Evolutionary conservation across 2,888 invertebrate species (phyloP), one percentile per base, ranked within the genome.

Genomic region (Cynaeus angustus): DNA sequence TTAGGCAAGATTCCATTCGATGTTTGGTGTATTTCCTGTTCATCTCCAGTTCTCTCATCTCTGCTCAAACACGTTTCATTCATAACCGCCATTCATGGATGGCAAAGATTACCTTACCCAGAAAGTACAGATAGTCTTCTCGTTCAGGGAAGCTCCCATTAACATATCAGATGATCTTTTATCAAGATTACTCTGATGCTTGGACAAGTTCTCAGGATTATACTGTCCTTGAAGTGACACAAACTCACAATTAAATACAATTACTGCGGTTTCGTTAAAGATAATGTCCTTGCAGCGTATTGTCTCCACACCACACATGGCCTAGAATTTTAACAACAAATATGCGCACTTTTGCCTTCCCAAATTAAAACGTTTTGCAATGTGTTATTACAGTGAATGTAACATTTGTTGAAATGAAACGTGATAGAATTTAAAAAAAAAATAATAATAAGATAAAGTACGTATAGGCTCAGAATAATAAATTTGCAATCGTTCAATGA

Each of bases 401-500:
- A 37, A 58, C 50, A 78, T 80, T 80, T 79, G 77, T 76, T 77
- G 72, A 74, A 46, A 74, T 74, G 72, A 70, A 72, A 80, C 81
- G 81, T 80, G 81, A 74, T 77, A 77, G 80, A 77, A 81, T 81
- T 78, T 75, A 69, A 78, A 79, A 77, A 77, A 76, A 21, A n/a
- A n/a, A n/a, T n/a, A n/a, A 78, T 76, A 76, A 72, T 26, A 74
- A 79, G 80, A 81, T 80, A 80, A 78, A 80, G 77, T 78, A 74
- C 78, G 74, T 75, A 52, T 52, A 69, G 74, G 75, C 76, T 73
- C 66, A 66, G 79, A 82, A 82, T 82, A 81, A 78, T 75, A 80
- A 82, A 81, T 80, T 79, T 76, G 80, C 80, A 76, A 83, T 81
- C 83, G 82, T 82, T 82, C 82, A 83, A 82, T 79, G 82, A 82